Conservation (phyloP, 2,797 vertebrate species). For the Natrix natrix region DNA sequence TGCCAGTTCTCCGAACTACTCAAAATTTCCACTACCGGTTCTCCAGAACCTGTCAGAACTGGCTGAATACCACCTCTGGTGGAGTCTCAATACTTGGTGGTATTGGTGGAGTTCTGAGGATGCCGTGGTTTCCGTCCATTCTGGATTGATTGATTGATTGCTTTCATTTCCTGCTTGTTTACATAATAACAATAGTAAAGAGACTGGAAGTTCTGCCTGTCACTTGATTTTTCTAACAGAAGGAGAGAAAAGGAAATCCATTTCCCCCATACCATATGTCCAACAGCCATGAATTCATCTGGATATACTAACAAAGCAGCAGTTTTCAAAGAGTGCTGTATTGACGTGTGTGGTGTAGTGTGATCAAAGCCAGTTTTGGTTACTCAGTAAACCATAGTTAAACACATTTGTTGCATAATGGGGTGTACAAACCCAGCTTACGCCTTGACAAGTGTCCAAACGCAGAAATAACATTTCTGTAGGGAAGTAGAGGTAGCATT, state of each 20-base stretch:
- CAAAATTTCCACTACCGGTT: too few relatives aligned
- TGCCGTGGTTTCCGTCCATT: neutral
- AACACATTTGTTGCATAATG: neutral
- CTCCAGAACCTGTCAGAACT: too few relatives aligned
- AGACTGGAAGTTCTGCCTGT: neutral
- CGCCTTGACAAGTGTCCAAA: neutral
- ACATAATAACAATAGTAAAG: neutral
- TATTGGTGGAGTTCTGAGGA: neutral
- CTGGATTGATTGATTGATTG: neutral
- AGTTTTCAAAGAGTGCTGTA: neutral
- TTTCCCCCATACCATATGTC: neutral
- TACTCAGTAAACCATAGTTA: neutral
- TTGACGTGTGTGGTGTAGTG: neutral
- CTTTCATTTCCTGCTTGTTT: neutral
- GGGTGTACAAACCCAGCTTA: neutral
- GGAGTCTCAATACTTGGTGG: neutral
- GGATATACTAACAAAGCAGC: neutral
- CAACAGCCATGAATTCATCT: neutral
- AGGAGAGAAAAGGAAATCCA: neutral
- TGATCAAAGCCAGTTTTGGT: neutral
- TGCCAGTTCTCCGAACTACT: too few relatives aligned
- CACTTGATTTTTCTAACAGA: neutral
- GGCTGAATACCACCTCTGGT: too few relatives aligned
- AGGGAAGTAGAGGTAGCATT: neutral
- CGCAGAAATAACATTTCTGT: neutral